Percentiles rank a stretch among this genome's conserved stretches.
Conservation (phyloP, 2,888 invertebrate species). For the Stenodema calcarata region DNA sequence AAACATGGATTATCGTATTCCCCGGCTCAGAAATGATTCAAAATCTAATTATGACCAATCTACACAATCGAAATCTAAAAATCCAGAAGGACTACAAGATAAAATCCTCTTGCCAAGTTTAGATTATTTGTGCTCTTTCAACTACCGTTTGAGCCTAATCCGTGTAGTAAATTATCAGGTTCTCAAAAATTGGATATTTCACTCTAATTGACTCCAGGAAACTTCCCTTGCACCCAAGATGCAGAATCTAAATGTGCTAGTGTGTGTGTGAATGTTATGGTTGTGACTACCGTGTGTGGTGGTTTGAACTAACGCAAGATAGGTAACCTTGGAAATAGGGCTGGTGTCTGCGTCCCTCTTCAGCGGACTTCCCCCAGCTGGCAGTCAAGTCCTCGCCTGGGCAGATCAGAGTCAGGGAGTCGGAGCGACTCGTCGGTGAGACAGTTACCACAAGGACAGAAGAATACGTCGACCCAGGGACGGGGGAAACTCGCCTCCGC, state of each 20-base stretch:
- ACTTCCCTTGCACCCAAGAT: not conserved
- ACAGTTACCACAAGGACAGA: slow-evolving; percentile 85
- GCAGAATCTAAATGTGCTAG: not conserved
- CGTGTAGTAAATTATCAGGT: not conserved
- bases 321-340: slow-evolving; percentile 32
- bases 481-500: slow-evolving; percentile 85
- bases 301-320: slow-evolving; percentile 24
- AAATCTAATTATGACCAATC: too few relatives aligned
- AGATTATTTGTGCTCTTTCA: too few relatives aligned
- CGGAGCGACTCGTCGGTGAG: slow-evolving; percentile 88
- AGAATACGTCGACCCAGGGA: slow-evolving; percentile 84
- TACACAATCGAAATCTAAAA: too few relatives aligned
- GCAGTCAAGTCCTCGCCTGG: slow-evolving; percentile 87
- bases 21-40: too few relatives aligned
- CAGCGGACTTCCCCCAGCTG: slow-evolving; percentile 80
- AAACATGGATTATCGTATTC: too few relatives aligned
- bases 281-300: slow-evolving; percentile 8
- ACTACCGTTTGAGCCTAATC: too few relatives aligned
- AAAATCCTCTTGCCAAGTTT: too few relatives aligned
- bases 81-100: too few relatives aligned
- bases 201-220: not conserved
- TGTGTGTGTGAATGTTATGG: not conserved
- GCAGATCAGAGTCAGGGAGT: slow-evolving; percentile 83
- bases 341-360: slow-evolving; percentile 65
- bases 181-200: not conserved